A percentile compares a stretch with the other conserved stretches of the same genome.
Evolutionary conservation across 2,888 invertebrate genomes (phyloP).

Genomic region (Subacronicta megacephala): DNA sequence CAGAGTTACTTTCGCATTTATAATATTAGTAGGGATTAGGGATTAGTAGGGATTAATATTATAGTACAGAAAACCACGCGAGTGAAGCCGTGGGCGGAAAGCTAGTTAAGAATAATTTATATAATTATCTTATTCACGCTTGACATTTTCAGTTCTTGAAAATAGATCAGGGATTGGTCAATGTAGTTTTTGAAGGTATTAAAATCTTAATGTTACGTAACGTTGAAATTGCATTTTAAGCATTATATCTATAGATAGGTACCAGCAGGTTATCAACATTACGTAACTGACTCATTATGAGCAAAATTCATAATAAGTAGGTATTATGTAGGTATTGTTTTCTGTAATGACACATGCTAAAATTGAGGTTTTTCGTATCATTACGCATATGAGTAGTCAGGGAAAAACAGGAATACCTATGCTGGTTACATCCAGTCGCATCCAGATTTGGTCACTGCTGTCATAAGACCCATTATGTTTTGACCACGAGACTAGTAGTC

Average conservation of each 20-base stretch:
- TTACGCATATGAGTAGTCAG: constrained; percentile 5
- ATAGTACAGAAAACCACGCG: too few species aligned
- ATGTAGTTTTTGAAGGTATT: background rate
- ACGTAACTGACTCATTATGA: constrained; percentile 23
- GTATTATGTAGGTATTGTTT: too few species aligned
- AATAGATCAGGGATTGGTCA: constrained; percentile 6
- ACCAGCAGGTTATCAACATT: constrained; percentile 13
- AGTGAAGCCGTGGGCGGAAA: too few species aligned
- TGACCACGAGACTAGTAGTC: constrained; percentile 73
- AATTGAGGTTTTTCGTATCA: too few species aligned
- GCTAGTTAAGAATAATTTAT: too few species aligned
- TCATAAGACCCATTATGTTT: constrained; percentile 59
- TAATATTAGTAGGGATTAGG: too few species aligned
- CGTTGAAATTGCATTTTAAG: too few species aligned
- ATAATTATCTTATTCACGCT: background rate
- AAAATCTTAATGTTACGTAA: background rate
- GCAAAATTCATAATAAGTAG: background rate
- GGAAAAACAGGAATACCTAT: background rate
- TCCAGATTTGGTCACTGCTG: constrained; percentile 44
- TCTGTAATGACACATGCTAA: too few species aligned
- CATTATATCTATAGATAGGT: too few species aligned
- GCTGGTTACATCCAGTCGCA: constrained; percentile 23
- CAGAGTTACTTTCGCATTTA: too few species aligned
- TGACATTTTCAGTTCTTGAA: background rate
- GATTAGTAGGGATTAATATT: too few species aligned